Evolutionary conservation across 2,888 invertebrate species (phyloP).

Genomic region (Cryptocheilus praepositus): DNA sequence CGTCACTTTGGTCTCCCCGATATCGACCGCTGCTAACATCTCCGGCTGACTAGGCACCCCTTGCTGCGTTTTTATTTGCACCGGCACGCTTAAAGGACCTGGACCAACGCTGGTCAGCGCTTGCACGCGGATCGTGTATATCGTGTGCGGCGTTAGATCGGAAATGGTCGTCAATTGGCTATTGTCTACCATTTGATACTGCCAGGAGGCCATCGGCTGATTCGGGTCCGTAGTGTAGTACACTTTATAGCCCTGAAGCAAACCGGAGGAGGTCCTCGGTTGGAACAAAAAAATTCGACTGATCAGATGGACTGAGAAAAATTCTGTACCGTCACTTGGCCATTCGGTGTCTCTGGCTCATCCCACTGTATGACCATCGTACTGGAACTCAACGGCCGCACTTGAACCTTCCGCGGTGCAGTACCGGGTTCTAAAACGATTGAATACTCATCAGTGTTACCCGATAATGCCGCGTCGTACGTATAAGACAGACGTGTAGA

Average conservation of each 20-base stretch:
- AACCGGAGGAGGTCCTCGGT: no score
- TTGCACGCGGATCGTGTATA: slow-evolving; percentile 95
- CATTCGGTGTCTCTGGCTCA: slow-evolving; percentile 97
- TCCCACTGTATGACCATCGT: slow-evolving; percentile 99
- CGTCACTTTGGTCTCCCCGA: slow-evolving; percentile 93
- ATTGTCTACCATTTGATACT: slow-evolving; percentile 94
- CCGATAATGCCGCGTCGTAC: neutral
- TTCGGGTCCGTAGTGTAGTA: slow-evolving; percentile 95
- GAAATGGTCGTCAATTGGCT: slow-evolving; percentile 94
- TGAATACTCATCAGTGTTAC: neutral
- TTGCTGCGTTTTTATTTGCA: slow-evolving; percentile 98
- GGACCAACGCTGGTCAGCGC: slow-evolving; percentile 96
- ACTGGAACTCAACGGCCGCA: slow-evolving; percentile 93
- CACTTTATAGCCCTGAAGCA: slow-evolving; percentile 93
- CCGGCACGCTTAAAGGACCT: slow-evolving; percentile 95
- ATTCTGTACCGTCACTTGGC: slow-evolving; percentile 92
- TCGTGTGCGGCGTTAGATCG: slow-evolving; percentile 92
- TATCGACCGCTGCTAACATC: slow-evolving; percentile 89
- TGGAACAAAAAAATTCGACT: no score
- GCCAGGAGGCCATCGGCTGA: slow-evolving; percentile 92
- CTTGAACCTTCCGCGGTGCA: slow-evolving; percentile 95
- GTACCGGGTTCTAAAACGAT: slow-evolving; percentile 90
- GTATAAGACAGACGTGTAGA: neutral
- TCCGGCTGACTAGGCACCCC: slow-evolving; percentile 98
- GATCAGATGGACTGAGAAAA: slow-evolving; percentile 1